phyloP scores from a whole-genome alignment of 2,797 vertebrate species.

The Cryptoblepharus egeriae region DNA sequence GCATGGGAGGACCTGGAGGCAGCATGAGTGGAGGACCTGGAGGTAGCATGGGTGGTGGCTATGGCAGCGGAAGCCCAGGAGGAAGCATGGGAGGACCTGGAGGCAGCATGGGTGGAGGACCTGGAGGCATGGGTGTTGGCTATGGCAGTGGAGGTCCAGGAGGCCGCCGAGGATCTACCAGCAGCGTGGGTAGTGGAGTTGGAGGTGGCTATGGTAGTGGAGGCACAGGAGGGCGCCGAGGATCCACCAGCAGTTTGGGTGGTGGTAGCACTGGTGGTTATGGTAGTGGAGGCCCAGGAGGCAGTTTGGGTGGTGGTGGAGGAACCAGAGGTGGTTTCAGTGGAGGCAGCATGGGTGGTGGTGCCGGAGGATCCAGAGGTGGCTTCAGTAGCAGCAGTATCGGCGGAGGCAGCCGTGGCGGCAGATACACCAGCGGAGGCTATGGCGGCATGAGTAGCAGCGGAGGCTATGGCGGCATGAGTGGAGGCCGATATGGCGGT shows the following conservation, averaged over 20 bases:
- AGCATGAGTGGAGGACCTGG: too few species aligned
- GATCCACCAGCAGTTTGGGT: background rate
- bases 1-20: too few species aligned
- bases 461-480: background rate
- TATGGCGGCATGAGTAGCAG: background rate
- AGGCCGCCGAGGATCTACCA: background rate
- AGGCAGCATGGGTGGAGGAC: too few species aligned
- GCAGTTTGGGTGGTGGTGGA: too few species aligned
- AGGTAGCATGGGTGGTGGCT: too few species aligned
- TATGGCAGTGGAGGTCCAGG: background rate
- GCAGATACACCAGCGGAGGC: background rate
- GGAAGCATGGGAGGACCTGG: too few species aligned
- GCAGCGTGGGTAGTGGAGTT: background rate
- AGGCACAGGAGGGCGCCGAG: background rate
- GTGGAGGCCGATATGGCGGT: too few species aligned
- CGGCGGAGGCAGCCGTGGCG: background rate
- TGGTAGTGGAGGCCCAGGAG: background rate
- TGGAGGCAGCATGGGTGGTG: too few species aligned
- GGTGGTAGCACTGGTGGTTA: background rate
- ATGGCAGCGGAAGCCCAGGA: too few species aligned
- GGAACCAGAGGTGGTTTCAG: too few species aligned
- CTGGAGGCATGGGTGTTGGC: background rate
- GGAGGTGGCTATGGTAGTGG: background rate
- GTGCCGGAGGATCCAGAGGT: too few species aligned
- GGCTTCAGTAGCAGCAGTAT: background rate